Evolutionary conservation across 2,888 invertebrate genomes (phyloP).

Genomic region (Pandemis cinnamomeana): DNA sequence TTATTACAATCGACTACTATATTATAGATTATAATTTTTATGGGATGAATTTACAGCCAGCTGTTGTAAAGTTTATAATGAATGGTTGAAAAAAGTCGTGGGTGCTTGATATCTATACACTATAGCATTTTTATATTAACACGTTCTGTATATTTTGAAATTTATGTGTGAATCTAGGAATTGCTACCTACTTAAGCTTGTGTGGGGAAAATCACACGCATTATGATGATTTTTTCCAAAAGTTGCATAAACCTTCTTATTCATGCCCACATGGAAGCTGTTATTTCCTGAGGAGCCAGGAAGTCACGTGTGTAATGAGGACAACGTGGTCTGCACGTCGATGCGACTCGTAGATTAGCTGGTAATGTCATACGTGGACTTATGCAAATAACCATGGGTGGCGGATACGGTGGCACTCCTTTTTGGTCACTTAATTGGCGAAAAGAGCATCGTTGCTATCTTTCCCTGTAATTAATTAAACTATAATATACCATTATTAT

Average conservation of each 20-base stretch:
- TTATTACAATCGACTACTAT: not conserved
- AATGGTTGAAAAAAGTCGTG: too few relatives aligned
- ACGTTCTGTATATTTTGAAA: too few relatives aligned
- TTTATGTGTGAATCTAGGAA: too few relatives aligned
- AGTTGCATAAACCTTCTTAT: not conserved
- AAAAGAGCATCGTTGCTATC: not conserved
- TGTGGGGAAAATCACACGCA: too few relatives aligned
- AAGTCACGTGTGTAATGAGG: conserved; percentile 25
- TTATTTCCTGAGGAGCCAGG: conserved; percentile 4
- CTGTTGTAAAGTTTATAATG: not conserved
- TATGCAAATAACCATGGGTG: not conserved
- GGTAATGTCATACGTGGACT: conserved; percentile 4
- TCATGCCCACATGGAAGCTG: not conserved
- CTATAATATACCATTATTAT: too few relatives aligned
- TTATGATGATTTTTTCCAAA: not conserved
- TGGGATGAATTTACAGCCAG: not conserved
- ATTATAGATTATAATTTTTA: not conserved
- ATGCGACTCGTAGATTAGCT: conserved; percentile 12
- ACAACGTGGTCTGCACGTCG: not conserved
- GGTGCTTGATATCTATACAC: too few relatives aligned
- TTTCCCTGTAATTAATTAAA: too few relatives aligned
- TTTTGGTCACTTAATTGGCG: not conserved
- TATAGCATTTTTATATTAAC: too few relatives aligned
- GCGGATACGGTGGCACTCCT: not conserved
- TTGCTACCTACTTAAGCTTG: too few relatives aligned